Percentiles rank a stretch among this genome's conserved stretches.
Evolutionary conservation across 2,797 vertebrate genomes (phyloP).

Genomic region (Chrysolophus pictus): DNA sequence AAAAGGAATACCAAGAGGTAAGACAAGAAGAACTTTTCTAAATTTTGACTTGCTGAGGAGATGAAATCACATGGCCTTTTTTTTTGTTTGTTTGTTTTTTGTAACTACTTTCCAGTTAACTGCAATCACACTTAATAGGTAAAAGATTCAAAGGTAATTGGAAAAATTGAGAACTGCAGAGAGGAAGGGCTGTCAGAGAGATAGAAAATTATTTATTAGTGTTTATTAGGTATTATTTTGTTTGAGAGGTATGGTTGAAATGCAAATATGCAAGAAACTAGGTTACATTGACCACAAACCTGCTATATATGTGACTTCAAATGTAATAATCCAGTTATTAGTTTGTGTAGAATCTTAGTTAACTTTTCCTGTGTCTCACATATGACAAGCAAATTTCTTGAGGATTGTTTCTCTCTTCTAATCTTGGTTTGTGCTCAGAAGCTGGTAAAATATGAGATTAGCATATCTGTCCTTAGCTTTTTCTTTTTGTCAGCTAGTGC

Average conservation of each 20-base stretch:
- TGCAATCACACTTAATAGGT: background rate
- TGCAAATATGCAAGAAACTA: background rate
- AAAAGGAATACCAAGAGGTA: slow-evolving; percentile 91
- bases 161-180: background rate
- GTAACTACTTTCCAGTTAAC: background rate
- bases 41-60: background rate
- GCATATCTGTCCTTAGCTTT: background rate
- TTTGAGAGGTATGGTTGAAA: background rate
- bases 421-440: background rate
- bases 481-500: background rate
- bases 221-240: background rate
- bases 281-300: background rate
- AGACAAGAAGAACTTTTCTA: background rate
- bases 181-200: background rate
- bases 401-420: background rate
- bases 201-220: background rate
- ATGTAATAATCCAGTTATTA: background rate
- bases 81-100: too few relatives aligned
- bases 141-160: background rate
- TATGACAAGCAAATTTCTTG: background rate
- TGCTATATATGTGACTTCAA: background rate
- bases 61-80: background rate
- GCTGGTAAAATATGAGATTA: background rate
- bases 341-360: background rate
- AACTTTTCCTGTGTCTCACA: background rate